Evolutionary conservation across 2,797 vertebrate species (phyloP).

Genomic region (Acipenser ruthenus): DNA sequence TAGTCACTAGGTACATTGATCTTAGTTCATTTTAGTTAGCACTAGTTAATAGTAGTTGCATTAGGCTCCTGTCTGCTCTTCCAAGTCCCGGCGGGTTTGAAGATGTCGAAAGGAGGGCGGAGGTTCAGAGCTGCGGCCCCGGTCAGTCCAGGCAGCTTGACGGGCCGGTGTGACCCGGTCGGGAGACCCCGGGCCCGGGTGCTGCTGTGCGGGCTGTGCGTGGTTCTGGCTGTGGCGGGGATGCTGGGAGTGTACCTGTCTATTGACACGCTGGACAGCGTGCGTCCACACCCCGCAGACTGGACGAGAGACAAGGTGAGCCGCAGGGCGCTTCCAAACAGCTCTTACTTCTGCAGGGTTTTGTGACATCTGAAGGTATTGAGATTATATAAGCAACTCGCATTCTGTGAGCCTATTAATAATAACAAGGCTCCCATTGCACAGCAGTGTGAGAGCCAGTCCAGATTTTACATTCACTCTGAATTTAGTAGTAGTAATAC

Average conservation of each 20-base stretch:
- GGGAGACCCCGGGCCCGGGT: constrained; percentile 41
- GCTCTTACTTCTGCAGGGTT: background rate
- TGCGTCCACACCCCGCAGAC: constrained; percentile 29
- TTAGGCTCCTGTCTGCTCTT: background rate
- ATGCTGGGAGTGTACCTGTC: constrained; percentile 54
- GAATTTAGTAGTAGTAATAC: too few relatives aligned
- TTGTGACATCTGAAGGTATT: background rate
- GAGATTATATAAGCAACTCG: background rate
- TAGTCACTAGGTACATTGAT: background rate
- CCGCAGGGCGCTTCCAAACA: background rate
- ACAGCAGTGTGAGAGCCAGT: too few relatives aligned
- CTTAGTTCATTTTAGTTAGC: too few relatives aligned
- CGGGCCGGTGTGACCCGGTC: constrained; percentile 38
- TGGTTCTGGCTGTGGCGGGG: constrained; percentile 48
- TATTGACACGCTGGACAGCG: constrained; percentile 32
- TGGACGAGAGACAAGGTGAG: constrained; percentile 53
- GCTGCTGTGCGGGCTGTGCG: constrained; percentile 51
- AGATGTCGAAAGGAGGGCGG: constrained; percentile 52
- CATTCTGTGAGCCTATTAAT: background rate
- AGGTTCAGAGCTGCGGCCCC: constrained; percentile 43
- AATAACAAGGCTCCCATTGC: background rate
- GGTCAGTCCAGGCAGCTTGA: constrained; percentile 28
- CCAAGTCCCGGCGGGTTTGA: background rate
- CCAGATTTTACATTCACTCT: too few relatives aligned
- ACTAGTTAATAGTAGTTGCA: too few relatives aligned